A percentile compares a stretch with the other conserved stretches of the same genome.
These are phyloP conservation scores for Erebia palarica DNA, from an alignment of 2,888 invertebrate species.

Conservation along the genomic window DNA sequence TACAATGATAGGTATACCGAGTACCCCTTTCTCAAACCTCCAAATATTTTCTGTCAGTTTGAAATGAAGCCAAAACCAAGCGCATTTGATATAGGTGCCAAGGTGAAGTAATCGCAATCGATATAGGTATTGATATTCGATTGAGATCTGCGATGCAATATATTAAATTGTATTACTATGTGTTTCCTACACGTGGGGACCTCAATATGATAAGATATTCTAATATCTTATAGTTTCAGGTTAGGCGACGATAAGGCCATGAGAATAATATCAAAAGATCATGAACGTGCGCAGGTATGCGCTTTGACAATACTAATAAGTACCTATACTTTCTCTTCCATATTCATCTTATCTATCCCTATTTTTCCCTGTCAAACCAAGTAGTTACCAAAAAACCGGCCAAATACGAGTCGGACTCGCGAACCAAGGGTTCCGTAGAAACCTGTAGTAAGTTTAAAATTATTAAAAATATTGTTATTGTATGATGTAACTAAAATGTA, in stretches of 20 bases:
- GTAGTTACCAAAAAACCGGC: too few species aligned
- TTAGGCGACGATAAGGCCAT: constrained; percentile 2
- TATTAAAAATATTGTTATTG: too few species aligned
- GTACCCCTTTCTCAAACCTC: too few species aligned
- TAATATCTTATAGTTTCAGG: constrained; percentile 6
- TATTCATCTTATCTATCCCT: too few species aligned
- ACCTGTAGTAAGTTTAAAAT: too few species aligned
- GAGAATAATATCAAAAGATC: constrained; percentile 3
- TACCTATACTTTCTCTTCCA: background rate
- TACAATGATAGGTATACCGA: too few species aligned
- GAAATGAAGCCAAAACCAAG: background rate
- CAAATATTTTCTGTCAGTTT: background rate
- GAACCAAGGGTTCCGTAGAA: too few species aligned
- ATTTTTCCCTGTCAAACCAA: too few species aligned
- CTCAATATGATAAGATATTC: constrained; percentile 33
- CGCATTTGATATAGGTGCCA: background rate
- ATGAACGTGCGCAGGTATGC: background rate
- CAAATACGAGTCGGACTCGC: too few species aligned
- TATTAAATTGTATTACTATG: constrained; percentile 8
- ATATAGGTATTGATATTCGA: background rate
- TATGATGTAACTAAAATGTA: too few species aligned
- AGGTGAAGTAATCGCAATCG: constrained; percentile 23
- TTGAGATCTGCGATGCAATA: background rate
- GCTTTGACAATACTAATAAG: background rate
- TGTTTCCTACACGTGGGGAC: constrained; percentile 28